Conservation (phyloP, 2,113 vertebrate species). For the Gyps fulvus region DNA sequence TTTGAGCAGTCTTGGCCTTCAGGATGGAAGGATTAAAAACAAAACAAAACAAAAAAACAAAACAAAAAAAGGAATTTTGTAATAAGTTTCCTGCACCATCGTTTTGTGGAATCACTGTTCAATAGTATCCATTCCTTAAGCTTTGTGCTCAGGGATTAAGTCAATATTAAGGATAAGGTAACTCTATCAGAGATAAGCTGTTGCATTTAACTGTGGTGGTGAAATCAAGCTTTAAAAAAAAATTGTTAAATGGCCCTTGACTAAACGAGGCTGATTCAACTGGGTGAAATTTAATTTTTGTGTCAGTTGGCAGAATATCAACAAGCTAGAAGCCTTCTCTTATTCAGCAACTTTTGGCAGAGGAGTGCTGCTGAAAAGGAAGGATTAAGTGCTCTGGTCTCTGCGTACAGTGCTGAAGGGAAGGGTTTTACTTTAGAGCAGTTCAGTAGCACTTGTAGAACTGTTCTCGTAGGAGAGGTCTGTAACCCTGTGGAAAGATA, state of each 20-base stretch:
- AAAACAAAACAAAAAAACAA: not conserved
- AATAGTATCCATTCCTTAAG: not conserved
- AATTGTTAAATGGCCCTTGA: not conserved
- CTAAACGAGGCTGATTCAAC: not conserved
- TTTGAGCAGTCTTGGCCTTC: not conserved
- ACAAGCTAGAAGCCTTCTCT: not conserved
- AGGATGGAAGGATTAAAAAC: not conserved
- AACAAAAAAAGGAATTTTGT: not conserved
- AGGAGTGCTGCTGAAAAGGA: not conserved
- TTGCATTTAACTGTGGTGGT: not conserved
- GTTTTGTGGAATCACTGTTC: not conserved
- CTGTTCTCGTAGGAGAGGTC: not conserved
- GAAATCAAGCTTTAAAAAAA: not conserved
- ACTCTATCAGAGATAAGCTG: not conserved
- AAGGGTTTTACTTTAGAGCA: not conserved
- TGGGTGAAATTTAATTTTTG: conserved; percentile 39
- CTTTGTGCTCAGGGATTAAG: not conserved
- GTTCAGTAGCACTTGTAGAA: not conserved
- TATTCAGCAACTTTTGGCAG: conserved; percentile 16
- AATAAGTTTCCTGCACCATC: not conserved
- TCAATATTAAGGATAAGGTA: not conserved
- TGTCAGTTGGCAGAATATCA: conserved; percentile 21
- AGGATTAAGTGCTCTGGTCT: not conserved
- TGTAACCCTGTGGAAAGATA: not conserved
- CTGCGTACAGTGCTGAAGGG: not conserved